Conservation (phyloP, 2,797 vertebrate genomes). For the Pipistrellus pipistrellus region DNA sequence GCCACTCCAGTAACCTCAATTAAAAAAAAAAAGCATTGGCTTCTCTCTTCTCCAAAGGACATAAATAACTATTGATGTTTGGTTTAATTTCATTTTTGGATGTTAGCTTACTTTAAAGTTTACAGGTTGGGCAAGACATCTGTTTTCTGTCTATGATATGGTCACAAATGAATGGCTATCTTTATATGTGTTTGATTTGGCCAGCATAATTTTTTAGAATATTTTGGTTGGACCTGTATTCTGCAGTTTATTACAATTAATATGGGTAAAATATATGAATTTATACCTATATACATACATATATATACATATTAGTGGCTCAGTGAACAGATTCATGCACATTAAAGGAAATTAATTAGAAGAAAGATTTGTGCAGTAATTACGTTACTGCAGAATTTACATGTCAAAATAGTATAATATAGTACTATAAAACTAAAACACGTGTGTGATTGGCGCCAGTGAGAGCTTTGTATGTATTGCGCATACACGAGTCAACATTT, state of each 20-base stretch:
- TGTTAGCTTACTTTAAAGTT: conserved; percentile 57
- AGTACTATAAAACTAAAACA: too few relatives aligned
- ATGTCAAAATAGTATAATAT: too few relatives aligned
- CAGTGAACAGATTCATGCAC: too few relatives aligned
- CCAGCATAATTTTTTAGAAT: conserved; percentile 22
- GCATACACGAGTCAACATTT: too few relatives aligned
- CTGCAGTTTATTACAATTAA: conserved; percentile 49
- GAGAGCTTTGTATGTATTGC: too few relatives aligned
- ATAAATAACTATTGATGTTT: conserved; percentile 53
- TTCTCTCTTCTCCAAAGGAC: neutral
- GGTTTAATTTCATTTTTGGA: conserved; percentile 50
- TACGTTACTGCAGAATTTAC: too few relatives aligned
- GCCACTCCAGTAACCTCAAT: too few relatives aligned
- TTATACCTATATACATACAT: too few relatives aligned
- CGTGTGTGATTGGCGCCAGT: too few relatives aligned
- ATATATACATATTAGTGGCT: too few relatives aligned
- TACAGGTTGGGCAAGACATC: neutral
- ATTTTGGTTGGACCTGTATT: conserved; percentile 27
- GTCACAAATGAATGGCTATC: conserved; percentile 5
- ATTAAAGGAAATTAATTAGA: too few relatives aligned
- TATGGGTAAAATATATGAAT: conserved; percentile 48
- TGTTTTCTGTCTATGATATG: neutral
- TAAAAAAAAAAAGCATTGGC: neutral
- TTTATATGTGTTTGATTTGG: conserved; percentile 42
- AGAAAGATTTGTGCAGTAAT: too few relatives aligned